Evolutionary conservation across 2,888 invertebrate species (phyloP), one percentile per base, ranked within the genome.

Genomic region (Tenthredo notha): DNA sequence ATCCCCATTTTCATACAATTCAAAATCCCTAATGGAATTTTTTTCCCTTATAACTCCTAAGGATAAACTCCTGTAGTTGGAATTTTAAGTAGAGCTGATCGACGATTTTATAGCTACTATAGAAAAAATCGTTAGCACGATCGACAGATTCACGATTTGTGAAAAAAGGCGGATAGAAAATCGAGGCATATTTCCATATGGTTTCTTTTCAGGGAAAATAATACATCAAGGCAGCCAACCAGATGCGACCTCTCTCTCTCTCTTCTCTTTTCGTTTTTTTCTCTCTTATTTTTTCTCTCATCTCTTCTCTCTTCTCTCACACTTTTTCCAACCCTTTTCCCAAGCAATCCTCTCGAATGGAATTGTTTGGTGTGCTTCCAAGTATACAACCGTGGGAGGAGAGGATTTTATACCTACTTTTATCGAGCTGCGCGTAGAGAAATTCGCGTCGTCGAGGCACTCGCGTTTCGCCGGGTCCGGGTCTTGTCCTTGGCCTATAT

Each of bases 401-500:
- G 50, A 77, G 77, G 47, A 54, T 78, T 78, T 78, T 78, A 61
- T 78, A 61, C 58, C 78, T 54, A 78, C 78, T 78, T 78, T 78
- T 78, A 78, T 78, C 58, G 78, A 78, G 78, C 78, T 78, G 78
- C 78, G 78, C 78, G 78, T 37, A 15, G 78, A 37, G 78, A 61
- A 78, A 78, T 78, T 78, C 78, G 78, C 78, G 78, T 78, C 78
- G 37, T 78, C 61, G 78, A 78, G 58, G 58, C 40, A 78, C 78
- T 40, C 58, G 58, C 58, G 40, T 78, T 78, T 78, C 61, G 61
- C 61, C 58, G 78, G 61, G 78, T 78, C 78, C 58, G 54, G 78
- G 78, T 58, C 78, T 58, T 78, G 78, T 78, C 78, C 78, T 78
- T 78, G 78, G 78, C 78, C 78, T 25, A 78, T 78, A 77, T 77